These are phyloP conservation scores for Grapholita molesta DNA, from an alignment of 1,140 invertebrate species.

Conservation along the genomic window DNA sequence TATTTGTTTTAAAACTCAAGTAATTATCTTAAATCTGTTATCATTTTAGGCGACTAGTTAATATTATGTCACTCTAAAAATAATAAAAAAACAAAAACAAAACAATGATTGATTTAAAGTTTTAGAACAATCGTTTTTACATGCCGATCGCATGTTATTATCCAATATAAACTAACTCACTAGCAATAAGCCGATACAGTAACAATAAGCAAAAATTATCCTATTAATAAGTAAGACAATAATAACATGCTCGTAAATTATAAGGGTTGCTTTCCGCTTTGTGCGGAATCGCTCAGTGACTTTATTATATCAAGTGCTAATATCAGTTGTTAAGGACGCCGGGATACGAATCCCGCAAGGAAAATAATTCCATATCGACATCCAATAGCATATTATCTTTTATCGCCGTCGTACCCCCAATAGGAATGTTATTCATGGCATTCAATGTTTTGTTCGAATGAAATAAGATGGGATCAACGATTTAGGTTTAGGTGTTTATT, in stretches of 20 bases:
- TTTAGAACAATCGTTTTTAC: not conserved
- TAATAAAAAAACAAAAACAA: too few relatives aligned
- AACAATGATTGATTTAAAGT: too few relatives aligned
- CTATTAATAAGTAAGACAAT: constrained; percentile 2
- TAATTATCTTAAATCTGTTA: too few relatives aligned
- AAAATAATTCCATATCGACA: constrained; percentile 15
- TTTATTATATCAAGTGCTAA: constrained; percentile 17
- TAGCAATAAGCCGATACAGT: not conserved
- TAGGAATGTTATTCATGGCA: constrained; percentile 8
- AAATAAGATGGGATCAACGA: not conserved
- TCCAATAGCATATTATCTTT: constrained; percentile 16
- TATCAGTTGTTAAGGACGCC: constrained; percentile 9
- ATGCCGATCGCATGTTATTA: not conserved
- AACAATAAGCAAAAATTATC: not conserved
- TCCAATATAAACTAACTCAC: not conserved
- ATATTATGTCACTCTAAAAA: too few relatives aligned
- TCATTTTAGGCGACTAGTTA: too few relatives aligned
- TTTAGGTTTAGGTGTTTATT: not conserved
- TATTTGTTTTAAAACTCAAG: too few relatives aligned
- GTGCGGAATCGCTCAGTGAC: not conserved
- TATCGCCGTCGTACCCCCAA: constrained; percentile 5
- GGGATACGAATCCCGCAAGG: constrained; percentile 3
- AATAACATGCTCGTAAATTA: constrained; percentile 13
- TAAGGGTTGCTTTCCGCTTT: constrained; percentile 7
- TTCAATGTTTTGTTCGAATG: constrained; percentile 11